Conservation (phyloP, 2,797 vertebrate species). For the Dermochelys coriacea region DNA sequence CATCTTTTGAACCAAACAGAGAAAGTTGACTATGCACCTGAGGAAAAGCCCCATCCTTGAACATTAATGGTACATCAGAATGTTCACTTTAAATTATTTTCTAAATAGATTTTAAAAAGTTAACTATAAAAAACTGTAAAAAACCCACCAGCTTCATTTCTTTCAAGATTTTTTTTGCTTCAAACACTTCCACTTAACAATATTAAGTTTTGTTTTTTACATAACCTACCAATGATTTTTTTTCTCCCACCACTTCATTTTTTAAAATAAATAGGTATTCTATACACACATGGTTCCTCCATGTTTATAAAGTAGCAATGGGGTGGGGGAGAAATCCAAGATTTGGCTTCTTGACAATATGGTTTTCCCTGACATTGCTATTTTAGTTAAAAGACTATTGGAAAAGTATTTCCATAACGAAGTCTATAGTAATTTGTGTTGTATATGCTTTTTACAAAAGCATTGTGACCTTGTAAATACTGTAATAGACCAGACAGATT, state of each 20-base stretch:
- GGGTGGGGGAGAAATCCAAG: background rate
- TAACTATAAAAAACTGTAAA: background rate
- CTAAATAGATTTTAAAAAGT: background rate
- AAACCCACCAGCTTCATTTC: background rate
- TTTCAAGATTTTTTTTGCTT: background rate
- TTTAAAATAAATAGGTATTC: background rate
- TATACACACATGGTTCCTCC: rapidly evolving
- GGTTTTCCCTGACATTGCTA: background rate
- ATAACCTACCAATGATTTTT: no score
- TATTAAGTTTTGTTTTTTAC: background rate
- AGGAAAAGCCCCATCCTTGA: background rate
- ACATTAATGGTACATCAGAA: background rate
- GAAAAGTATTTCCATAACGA: background rate
- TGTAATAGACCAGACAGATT: background rate
- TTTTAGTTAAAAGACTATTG: background rate
- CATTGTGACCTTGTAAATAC: rapidly evolving
- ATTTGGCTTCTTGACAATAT: background rate
- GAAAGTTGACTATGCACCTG: background rate
- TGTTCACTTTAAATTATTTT: no score
- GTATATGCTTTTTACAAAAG: background rate
- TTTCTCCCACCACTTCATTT: background rate
- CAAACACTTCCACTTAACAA: no score
- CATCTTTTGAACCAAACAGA: background rate
- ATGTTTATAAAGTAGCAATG: background rate
- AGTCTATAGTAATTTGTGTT: background rate